Evolutionary conservation across 64 coral and sea anemone species (phyloP).

Genomic region (Actinia equina): DNA sequence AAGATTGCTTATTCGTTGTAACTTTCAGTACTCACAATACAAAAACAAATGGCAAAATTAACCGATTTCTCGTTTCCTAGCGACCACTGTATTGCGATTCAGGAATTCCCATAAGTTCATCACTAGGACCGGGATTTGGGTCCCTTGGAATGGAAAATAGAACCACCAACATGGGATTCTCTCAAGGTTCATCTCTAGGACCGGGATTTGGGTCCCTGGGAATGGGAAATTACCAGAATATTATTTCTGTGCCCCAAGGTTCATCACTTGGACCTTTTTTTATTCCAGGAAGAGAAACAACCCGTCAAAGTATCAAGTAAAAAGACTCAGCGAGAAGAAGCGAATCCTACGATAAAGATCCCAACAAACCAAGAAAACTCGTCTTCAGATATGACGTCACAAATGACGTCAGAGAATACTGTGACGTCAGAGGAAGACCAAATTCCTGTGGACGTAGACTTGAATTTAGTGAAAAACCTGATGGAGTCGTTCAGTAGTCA

Average conservation of each 20-base stretch:
- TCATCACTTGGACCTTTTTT: no score
- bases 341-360: not conserved
- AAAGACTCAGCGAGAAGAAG: no score
- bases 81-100: no score
- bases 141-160: no score
- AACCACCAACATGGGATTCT: no score
- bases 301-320: not conserved
- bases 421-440: slow-evolving; percentile 32
- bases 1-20: not conserved
- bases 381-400: not conserved
- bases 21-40: not conserved
- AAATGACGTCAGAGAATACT: not conserved
- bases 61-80: no score
- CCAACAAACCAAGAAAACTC: not conserved
- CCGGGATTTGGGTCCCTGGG: no score
- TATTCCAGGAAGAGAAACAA: not conserved
- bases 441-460: slow-evolving; percentile 88
- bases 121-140: no score
- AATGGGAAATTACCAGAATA: no score
- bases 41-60: not conserved
- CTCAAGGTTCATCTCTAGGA: no score
- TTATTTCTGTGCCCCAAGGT: no score
- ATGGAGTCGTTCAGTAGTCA: slow-evolving; percentile 82
- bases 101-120: no score
- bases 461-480: slow-evolving; percentile 94